These are phyloP conservation scores for Drosophila paranaensis DNA, from an alignment of 2,888 invertebrate genomes.

Conservation along the genomic window DNA sequence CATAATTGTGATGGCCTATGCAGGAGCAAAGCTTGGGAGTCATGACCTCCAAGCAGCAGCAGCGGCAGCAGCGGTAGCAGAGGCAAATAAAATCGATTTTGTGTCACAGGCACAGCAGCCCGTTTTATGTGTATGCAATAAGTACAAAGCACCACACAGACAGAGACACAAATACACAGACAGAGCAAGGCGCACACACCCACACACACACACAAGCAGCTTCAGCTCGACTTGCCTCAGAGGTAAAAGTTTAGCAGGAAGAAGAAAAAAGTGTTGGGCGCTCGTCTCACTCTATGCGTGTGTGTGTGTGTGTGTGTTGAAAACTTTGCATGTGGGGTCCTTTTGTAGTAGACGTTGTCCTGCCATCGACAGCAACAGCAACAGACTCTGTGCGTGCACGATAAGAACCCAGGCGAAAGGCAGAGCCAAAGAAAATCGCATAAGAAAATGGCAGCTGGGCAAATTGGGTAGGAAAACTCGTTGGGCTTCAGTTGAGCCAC, in stretches of 20 bases:
- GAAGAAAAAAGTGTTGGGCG: conserved; percentile 47
- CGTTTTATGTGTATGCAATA: conserved; percentile 55
- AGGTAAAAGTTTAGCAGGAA: conserved; percentile 67
- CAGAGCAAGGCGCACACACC: neutral
- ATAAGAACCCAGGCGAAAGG: conserved; percentile 57
- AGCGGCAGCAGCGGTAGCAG: neutral
- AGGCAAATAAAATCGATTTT: conserved; percentile 76
- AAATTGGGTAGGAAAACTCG: conserved; percentile 20
- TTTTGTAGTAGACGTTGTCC: conserved; percentile 27
- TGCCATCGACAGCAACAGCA: conserved; percentile 19
- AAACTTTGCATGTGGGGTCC: conserved; percentile 74
- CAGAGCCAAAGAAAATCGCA: conserved; percentile 19
- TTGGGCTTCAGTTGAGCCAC: conserved; percentile 42
- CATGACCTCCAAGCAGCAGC: conserved; percentile 15
- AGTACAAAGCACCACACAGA: conserved; percentile 35
- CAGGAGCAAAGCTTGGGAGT: conserved; percentile 12
- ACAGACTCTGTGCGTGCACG: conserved; percentile 68
- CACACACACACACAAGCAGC: neutral
- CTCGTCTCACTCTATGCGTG: conserved; percentile 2
- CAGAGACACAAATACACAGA: neutral
- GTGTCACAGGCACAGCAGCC: conserved; percentile 67
- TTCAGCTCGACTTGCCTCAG: conserved; percentile 12
- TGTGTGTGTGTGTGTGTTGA: conserved; percentile 1
- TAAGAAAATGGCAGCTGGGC: conserved; percentile 13
- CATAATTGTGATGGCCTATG: conserved; percentile 60